Evolutionary conservation across 2,113 vertebrate genomes (phyloP).

Genomic region (Loxodonta africana): DNA sequence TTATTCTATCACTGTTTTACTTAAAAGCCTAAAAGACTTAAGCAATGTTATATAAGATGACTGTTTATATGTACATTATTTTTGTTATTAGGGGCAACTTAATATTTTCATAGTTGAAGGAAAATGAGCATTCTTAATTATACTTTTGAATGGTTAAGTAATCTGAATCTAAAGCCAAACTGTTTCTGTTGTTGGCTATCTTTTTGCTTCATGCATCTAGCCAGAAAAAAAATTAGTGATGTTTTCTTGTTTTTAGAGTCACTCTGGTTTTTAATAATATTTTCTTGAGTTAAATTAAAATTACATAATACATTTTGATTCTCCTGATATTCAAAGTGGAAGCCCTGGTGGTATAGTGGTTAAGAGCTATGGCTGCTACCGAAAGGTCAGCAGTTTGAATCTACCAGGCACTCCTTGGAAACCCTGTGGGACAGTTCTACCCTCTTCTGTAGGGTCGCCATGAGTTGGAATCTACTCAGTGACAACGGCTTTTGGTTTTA

Average conservation of each 20-base stretch:
- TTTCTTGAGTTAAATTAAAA: slow-evolving; percentile 42
- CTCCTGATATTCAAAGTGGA: neutral
- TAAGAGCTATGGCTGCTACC: too few relatives aligned
- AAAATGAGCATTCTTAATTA: slow-evolving; percentile 42
- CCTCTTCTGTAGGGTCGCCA: too few relatives aligned
- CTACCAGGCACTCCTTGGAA: too few relatives aligned
- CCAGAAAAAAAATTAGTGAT: neutral
- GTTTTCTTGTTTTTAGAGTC: slow-evolving; percentile 45
- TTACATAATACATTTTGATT: neutral
- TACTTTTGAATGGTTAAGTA: slow-evolving; percentile 40
- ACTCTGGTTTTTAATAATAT: slow-evolving; percentile 35
- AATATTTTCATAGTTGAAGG: slow-evolving; percentile 43
- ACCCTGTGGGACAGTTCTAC: too few relatives aligned
- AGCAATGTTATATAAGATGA: neutral
- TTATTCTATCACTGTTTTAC: slow-evolving; percentile 25
- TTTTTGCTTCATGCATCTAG: slow-evolving; percentile 35
- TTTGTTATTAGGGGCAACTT: slow-evolving; percentile 45
- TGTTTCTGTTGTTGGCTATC: neutral
- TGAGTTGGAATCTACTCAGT: too few relatives aligned
- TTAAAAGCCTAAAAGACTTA: slow-evolving; percentile 35
- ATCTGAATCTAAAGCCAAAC: slow-evolving; percentile 41
- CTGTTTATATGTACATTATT: neutral
- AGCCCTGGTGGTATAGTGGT: too few relatives aligned
- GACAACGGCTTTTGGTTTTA: too few relatives aligned
- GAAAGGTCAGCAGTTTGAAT: too few relatives aligned